A percentile compares a stretch with the other conserved stretches of the same genome.
These are phyloP conservation scores for Rallus limicola DNA, from an alignment of 2,113 vertebrate genomes.

Conservation along the genomic window DNA sequence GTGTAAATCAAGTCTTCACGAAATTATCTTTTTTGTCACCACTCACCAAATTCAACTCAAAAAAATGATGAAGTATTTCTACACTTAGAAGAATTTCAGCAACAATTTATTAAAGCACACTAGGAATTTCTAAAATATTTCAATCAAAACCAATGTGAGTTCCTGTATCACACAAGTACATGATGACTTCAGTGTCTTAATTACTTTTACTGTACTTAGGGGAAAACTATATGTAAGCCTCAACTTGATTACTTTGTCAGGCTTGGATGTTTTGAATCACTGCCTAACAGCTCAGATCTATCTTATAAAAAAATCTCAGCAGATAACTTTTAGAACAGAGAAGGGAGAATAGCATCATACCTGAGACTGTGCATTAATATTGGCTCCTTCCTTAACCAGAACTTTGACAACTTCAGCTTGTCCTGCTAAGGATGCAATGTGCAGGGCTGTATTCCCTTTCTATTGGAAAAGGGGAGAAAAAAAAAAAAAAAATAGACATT, in stretches of 20 bases:
- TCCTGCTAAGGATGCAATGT: slow-evolving; percentile 95
- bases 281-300: neutral
- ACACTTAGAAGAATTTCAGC: neutral
- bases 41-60: neutral
- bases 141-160: accelerated
- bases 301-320: neutral
- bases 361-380: slow-evolving; percentile 96
- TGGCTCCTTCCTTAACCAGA: slow-evolving; percentile 91
- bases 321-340: neutral
- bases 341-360: slow-evolving; percentile 66
- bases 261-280: neutral
- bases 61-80: neutral
- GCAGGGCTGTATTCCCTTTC: slow-evolving; percentile 99
- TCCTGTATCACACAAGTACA: neutral
- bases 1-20: neutral
- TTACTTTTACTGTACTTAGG: neutral
- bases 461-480: slow-evolving; percentile 33
- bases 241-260: neutral
- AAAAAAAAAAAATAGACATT: neutral
- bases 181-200: neutral
- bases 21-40: neutral
- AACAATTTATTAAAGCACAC: neutral
- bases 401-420: slow-evolving; percentile 93
- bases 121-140: neutral
- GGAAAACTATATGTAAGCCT: neutral